Base-by-base conservation (phyloP, 2,888 invertebrate species). In the Stramonita haemastoma region DNA sequence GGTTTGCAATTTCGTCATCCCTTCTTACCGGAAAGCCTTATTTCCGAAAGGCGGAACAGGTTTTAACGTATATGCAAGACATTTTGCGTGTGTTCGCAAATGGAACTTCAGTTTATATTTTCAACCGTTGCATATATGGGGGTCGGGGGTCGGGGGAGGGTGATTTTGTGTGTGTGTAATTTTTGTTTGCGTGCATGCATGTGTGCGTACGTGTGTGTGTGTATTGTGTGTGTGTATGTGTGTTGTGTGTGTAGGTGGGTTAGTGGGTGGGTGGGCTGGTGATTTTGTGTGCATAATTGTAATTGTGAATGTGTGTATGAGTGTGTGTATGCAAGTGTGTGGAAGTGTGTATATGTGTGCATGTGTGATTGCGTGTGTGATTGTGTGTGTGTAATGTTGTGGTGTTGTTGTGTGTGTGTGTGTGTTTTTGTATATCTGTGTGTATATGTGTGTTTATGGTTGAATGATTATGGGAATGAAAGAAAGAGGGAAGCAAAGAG, bases 151-250 rank as follows among this genome's bases (percentile, higher is more conserved):
- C 19, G 60, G 11, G 60, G 11, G 60, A 15, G 19, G 11, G 60
- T 60, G 19, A 15, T 11, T 19, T 15, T 66, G 17, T 22, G 13
- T 26, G 66, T 66, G 13, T 26, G 66, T 66, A 66, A 26, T 84
- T 2, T 32, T 8, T 32, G 36, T 36, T 15, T 84, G 36, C 36
- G 17, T 84, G 46, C 8, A 22, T 84, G 84, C 36, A 22, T 84
- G 84, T 84, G 4, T 36, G 84, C 36, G 4, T 84, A 36, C 36
- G 4, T 84, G 84, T 84, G 36, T 84, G 84, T 84, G 4, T 84
- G 66, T 13, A 66, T n/a, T 66, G 66, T 66, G 13, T 66, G 66
- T 66, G 13, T 66, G 26, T 66, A 13, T 66, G 66, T 66, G 13
- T 66, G 66, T 2, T 66, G 26, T 66, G 66, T 66, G 66, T 66